Percentiles rank a stretch among this genome's conserved stretches.
These are phyloP conservation scores for Heteromormyrus szaboi DNA, from an alignment of 2,797 vertebrate species.

Conservation along the genomic window DNA sequence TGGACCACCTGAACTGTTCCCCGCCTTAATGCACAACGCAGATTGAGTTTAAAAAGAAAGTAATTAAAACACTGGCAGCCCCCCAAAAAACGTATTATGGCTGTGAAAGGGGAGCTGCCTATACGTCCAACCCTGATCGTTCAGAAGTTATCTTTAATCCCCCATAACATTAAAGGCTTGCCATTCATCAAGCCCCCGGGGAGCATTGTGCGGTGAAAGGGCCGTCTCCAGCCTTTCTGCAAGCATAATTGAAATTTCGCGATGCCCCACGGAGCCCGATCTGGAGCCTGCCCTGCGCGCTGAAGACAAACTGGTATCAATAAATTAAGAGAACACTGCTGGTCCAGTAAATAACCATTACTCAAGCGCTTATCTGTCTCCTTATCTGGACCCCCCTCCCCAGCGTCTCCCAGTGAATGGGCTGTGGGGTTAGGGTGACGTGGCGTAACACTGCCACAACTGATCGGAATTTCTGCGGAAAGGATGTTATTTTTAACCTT, in stretches of 20 bases:
- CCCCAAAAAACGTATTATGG: slow-evolving; percentile 66
- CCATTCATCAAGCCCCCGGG: slow-evolving; percentile 69
- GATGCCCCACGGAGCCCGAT: slow-evolving; percentile 38
- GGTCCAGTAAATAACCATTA: slow-evolving; percentile 47
- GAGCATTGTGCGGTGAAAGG: slow-evolving; percentile 60
- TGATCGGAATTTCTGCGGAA: background rate
- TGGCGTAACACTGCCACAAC: background rate
- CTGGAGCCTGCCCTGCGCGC: slow-evolving; percentile 46
- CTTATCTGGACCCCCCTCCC: slow-evolving; percentile 18
- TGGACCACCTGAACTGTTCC: slow-evolving; percentile 55
- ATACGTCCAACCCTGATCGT: slow-evolving; percentile 61
- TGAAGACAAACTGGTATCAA: slow-evolving; percentile 56
- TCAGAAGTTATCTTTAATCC: slow-evolving; percentile 73
- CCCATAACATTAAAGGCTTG: slow-evolving; percentile 66
- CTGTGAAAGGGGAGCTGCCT: slow-evolving; percentile 64
- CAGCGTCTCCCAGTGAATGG: background rate
- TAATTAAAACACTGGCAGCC: slow-evolving; percentile 83
- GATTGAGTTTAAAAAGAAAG: slow-evolving; percentile 80
- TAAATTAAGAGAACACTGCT: slow-evolving; percentile 55
- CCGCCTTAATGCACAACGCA: slow-evolving; percentile 72
- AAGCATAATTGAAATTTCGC: slow-evolving; percentile 61
- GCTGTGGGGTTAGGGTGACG: background rate
- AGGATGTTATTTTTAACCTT: background rate
- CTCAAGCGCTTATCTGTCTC: slow-evolving; percentile 29
- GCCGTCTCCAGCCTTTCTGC: slow-evolving; percentile 50